Percentiles rank a stretch among this genome's conserved stretches.
Conservation (phyloP, 2,113 vertebrate species). For the Verasper variegatus region DNA sequence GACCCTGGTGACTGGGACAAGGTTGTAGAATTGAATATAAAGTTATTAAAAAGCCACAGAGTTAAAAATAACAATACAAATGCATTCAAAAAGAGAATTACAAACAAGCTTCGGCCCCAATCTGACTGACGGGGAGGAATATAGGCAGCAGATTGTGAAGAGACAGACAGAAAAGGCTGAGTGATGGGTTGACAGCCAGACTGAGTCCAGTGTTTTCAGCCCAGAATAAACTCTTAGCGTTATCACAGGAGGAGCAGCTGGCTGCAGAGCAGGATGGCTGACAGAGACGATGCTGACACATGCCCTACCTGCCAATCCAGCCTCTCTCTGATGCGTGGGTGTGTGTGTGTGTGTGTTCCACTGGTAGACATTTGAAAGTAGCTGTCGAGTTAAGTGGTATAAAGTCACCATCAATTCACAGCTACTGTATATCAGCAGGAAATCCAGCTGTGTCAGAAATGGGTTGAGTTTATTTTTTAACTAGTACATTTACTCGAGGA, state of each 20-base stretch:
- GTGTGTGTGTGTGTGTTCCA: not conserved
- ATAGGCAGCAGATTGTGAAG: slow-evolving; percentile 21
- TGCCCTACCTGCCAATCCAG: slow-evolving; percentile 56
- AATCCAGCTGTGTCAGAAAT: slow-evolving; percentile 18
- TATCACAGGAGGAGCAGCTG: slow-evolving; percentile 77
- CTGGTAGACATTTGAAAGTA: slow-evolving; percentile 15
- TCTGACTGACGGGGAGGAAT: slow-evolving; percentile 25
- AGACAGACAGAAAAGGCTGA: slow-evolving; percentile 31
- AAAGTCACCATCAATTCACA: slow-evolving; percentile 34
- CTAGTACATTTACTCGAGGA: not conserved
- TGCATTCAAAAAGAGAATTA: slow-evolving; percentile 31
- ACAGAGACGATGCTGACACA: slow-evolving; percentile 56
- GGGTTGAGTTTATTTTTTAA: not conserved
- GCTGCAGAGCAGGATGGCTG: slow-evolving; percentile 62
- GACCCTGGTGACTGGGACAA: not conserved
- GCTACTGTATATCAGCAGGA: not conserved
- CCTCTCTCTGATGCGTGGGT: slow-evolving; percentile 13
- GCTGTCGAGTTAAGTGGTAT: slow-evolving; percentile 13
- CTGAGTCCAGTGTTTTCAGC: slow-evolving; percentile 38
- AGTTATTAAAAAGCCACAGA: slow-evolving; percentile 16
- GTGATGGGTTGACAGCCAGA: slow-evolving; percentile 50
- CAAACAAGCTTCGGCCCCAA: slow-evolving; percentile 23
- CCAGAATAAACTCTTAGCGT: slow-evolving; percentile 60
- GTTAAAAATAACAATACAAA: not conserved
- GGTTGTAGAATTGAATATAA: not conserved